Percentiles rank a stretch among this genome's conserved stretches.
Conservation (phyloP, 1,140 invertebrate species). For the Trachymyrmex septentrionalis region DNA sequence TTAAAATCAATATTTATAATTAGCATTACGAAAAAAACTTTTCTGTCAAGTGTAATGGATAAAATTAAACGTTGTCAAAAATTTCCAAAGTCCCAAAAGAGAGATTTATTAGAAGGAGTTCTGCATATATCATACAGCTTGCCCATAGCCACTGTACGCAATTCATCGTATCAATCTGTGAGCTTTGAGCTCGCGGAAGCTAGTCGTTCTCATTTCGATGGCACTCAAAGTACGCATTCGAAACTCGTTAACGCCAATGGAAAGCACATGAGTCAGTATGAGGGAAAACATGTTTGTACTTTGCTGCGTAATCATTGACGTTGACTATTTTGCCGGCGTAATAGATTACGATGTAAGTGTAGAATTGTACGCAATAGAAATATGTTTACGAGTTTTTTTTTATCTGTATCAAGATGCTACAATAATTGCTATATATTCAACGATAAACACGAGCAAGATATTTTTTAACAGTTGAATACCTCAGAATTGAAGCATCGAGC, state of each 20-base stretch:
- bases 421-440: neutral
- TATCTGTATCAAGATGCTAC: neutral
- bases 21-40: neutral
- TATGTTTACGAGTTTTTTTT: neutral
- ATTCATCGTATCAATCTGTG: constrained; percentile 18
- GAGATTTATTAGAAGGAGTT: neutral
- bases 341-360: neutral
- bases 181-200: constrained; percentile 26
- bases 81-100: neutral
- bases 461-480: neutral
- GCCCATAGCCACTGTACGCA: neutral
- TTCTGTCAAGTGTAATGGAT: neutral
- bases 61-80: neutral
- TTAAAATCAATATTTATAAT: neutral
- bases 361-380: constrained; percentile 11
- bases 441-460: neutral
- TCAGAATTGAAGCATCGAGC: neutral
- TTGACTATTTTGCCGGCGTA: constrained; percentile 6
- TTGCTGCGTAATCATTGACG: neutral
- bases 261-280: constrained; percentile 34
- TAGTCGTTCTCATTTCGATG: constrained; percentile 27
- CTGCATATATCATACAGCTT: neutral
- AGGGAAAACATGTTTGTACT: constrained; percentile 49
- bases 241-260: neutral
- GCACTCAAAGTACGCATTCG: neutral